phyloP scores from a whole-genome alignment of 2,797 vertebrate genomes.

The Cyprinella venusta region DNA sequence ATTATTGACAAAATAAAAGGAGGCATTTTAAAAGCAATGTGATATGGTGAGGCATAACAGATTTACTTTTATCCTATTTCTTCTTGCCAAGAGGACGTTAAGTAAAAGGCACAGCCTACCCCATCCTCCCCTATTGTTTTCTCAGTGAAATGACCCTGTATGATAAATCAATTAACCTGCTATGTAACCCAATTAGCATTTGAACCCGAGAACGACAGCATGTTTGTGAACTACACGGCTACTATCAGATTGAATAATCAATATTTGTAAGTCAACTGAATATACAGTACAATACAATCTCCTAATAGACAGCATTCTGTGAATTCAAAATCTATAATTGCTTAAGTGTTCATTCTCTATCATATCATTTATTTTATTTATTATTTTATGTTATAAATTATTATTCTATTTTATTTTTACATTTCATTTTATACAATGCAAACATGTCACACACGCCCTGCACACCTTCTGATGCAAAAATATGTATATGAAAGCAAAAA shows the following conservation, averaged over 20 bases:
- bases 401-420: neutral
- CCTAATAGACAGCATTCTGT: neutral
- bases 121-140: neutral
- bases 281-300: constrained; percentile 22
- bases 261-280: constrained; percentile 51
- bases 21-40: neutral
- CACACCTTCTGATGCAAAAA: neutral
- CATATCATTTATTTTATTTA: no score
- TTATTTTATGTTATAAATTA: neutral
- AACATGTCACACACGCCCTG: neutral
- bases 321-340: neutral
- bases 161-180: constrained; percentile 30
- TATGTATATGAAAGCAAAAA: neutral
- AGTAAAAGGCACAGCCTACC: neutral
- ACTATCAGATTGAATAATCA: constrained; percentile 49
- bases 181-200: constrained; percentile 28
- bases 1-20: neutral
- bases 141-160: constrained; percentile 12
- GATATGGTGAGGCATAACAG: neutral
- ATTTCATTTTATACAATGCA: no score
- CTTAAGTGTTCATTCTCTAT: neutral
- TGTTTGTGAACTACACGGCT: constrained; percentile 36
- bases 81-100: neutral
- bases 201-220: neutral
- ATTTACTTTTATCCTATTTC: neutral